These are phyloP conservation scores for Saccostrea echinata DNA, from an alignment of 1,140 invertebrate genomes.

Conservation along the genomic window DNA sequence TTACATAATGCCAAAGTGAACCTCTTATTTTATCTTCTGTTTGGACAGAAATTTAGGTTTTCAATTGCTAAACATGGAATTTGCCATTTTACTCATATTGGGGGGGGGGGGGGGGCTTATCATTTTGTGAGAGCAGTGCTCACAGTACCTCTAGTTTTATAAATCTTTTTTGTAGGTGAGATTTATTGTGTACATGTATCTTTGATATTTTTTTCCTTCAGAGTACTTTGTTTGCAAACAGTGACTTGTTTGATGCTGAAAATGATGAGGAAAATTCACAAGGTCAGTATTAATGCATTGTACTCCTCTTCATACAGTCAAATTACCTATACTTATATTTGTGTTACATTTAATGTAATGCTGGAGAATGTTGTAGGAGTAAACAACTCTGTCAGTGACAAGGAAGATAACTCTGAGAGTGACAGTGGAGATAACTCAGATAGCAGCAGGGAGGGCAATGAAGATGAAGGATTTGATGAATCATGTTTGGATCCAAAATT, in stretches of 20 bases:
- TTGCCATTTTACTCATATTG: no score
- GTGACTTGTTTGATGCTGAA: conserved; percentile 70
- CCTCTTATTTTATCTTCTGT: no score
- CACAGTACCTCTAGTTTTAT: no score
- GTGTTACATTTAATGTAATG: no score
- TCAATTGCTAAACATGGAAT: no score
- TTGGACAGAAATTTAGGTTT: no score
- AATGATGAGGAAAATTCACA: conserved; percentile 44
- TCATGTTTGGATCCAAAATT: conserved; percentile 64
- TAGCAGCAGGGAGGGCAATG: conserved; percentile 53
- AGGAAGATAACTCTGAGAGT: conserved; percentile 46
- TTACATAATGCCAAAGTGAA: no score
- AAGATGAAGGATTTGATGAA: conserved; percentile 70
- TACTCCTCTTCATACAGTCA: no score
- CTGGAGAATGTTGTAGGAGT: not conserved
- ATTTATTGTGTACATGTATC: not conserved
- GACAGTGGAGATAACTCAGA: conserved; percentile 56
- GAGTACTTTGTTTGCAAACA: conserved; percentile 52
- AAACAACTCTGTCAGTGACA: conserved; percentile 26
- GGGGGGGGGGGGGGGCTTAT: no score
- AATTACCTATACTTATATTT: no score
- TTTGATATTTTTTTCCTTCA: conserved; percentile 24
- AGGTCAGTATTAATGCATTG: not conserved
- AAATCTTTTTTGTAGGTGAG: not conserved
- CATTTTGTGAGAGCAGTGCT: no score